Evolutionary conservation across 2,113 vertebrate species (phyloP), one percentile per base, ranked within the genome.

Genomic region (Chloebia gouldiae): DNA sequence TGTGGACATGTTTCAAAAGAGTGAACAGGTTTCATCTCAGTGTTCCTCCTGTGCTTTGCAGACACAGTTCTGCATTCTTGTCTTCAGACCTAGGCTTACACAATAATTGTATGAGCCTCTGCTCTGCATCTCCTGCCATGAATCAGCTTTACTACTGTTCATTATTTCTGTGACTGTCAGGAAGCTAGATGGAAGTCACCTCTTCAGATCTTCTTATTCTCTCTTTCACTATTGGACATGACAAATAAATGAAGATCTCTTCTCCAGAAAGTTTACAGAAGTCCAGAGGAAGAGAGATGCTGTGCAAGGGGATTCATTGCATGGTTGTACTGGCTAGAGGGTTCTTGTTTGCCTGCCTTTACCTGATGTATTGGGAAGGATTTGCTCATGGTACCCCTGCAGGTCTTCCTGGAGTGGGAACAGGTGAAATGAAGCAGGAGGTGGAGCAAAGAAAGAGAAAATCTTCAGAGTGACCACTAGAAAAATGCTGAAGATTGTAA

Each of bases 91-190:
- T 92, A 42, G 33, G 27, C 65, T 94, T 78, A 28, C 30, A 33
- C 7, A 6, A 2, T 88, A 75, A 85, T 70, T 92, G n/a, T 60
- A 47, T 76, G 81, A 78, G 50, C 61, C 71, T 72, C 65, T 81
- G 68, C 68, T 96, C 77, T 87, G 37, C 77, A 70, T 88, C 73
- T 91, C 57, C 42, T 89, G 70, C 73, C 84, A 75, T 85, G 70
- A 88, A 87, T 79, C 84, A 93, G 66, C 75, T 76, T 91, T 93
- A 70, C 50, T 90, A 31, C 47, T 40, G n/a, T 88, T 92, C 60
- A 50, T 92, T 81, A 71, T 77, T 93, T 90, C 64, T 56, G 35
- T 88, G 60, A 49, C 50, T 92, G 90, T 91, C 79, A 93, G 71
- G 35, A 83, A 92, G 33, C 88, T 73, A 60, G 60, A 68, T 68